These are phyloP conservation scores for Drosophila leontia DNA, from an alignment of 1,140 invertebrate species.

Conservation along the genomic window DNA sequence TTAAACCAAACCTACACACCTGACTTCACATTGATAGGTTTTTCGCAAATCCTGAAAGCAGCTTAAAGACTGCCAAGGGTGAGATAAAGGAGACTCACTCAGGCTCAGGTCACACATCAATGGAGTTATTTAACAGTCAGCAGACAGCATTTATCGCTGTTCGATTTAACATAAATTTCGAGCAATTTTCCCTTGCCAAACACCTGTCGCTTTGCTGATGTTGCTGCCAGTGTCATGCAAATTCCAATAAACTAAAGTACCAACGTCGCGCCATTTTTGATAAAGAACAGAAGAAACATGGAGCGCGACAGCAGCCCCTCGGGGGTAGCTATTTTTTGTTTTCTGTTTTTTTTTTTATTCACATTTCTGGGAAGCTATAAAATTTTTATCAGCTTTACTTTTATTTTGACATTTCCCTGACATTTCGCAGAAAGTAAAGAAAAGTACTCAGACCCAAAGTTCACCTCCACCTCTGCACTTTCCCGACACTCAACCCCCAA, in stretches of 20 bases:
- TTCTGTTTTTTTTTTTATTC: conserved; percentile 47
- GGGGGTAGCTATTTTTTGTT: conserved; percentile 35
- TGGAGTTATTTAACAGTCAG: conserved; percentile 65
- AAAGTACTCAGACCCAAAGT: conserved; percentile 53
- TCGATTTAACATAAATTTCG: conserved; percentile 81
- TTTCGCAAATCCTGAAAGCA: conserved; percentile 49
- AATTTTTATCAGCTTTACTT: conserved; percentile 84
- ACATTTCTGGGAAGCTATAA: conserved; percentile 82
- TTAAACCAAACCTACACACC: conserved; percentile 37
- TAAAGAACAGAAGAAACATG: conserved; percentile 54
- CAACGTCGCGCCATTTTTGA: conserved; percentile 75
- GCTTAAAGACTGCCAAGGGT: conserved; percentile 64
- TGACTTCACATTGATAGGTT: conserved; percentile 49
- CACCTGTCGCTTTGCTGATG: conserved; percentile 44
- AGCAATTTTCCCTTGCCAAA: conserved; percentile 21
- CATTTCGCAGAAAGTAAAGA: conserved; percentile 70
- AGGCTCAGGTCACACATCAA: conserved; percentile 26
- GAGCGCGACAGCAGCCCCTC: conserved; percentile 29
- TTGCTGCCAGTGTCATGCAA: conserved; percentile 53
- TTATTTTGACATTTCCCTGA: conserved; percentile 83
- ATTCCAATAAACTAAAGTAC: conserved; percentile 83
- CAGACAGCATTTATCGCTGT: conserved; percentile 56
- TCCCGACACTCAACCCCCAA: not conserved
- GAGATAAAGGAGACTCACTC: conserved; percentile 53
- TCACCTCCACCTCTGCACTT: conserved; percentile 7